Evolutionary conservation across 53 echinoderm and acorn worm species (phyloP), one percentile per base, ranked within the genome.

Genomic region (Antedon mediterranea): DNA sequence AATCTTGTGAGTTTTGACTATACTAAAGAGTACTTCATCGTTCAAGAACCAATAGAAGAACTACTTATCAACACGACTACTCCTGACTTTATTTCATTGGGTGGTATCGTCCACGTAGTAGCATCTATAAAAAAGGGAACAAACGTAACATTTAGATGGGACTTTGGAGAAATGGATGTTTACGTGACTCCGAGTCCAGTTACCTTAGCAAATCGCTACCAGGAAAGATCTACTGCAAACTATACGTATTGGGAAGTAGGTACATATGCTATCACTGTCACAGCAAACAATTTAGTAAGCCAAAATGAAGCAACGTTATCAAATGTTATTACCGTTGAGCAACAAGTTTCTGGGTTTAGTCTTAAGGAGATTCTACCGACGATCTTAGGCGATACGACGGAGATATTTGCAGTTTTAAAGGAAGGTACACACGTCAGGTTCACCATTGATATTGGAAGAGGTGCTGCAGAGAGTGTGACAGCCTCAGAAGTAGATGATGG

Each of bases 211-310:
- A 33, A 82, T 33, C 70, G 31, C 43, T 33, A 29, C 30, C 13
- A 26, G 0, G 41, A 73, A 29, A 70, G 31, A 8, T 81, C 76
- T 77, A 78, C 33, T 3, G 88, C 83, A 72, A 91, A 88, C 75
- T 85, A 91, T 80, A 86, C 91, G 14, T 91, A 83, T 73, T 32
- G 43, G 23, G 76, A 43, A 37, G 74, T 76, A 29, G 97, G 97
- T 31, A 31, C 71, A 37, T 89, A 85, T 74, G 81, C 79, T 14
- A 71, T 97, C 33, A 89, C 85, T 26, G 84, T 97, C 29, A 86
- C 90, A 13, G 97, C 79, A n/a, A 2, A 41, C 4, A 97, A 92
- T 81, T 78, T 41, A 2, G 81, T 97, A 86, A 88, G 92, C 31
- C 73, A 80, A 28, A 43, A 28, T 70, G 71, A 72, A 31, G 70